Conservation (phyloP, 1,140 invertebrate species). For the Pseudachorutes palmiensis region DNA sequence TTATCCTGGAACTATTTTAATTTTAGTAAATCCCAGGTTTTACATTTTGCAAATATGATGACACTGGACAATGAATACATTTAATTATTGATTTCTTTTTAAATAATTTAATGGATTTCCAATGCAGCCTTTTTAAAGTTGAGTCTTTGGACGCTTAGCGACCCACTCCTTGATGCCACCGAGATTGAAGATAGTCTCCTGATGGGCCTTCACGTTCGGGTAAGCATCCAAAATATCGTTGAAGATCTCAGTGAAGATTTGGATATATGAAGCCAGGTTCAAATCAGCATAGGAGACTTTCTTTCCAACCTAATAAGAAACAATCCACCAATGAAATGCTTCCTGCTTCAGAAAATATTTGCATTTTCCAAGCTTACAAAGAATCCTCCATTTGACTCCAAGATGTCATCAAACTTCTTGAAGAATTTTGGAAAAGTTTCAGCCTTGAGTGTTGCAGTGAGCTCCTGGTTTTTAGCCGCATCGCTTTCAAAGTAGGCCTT, state of each 20-base stretch:
- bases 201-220: not conserved
- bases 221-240: conserved; percentile 24
- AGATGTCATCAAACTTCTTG: not conserved
- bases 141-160: not conserved
- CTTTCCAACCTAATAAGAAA: conserved; percentile 5
- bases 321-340: not conserved
- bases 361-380: not conserved
- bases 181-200: conserved; percentile 4
- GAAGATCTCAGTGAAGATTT: conserved; percentile 22
- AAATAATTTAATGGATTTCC: too few species aligned
- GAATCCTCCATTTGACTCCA: not conserved
- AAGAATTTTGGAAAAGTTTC: conserved; percentile 19
- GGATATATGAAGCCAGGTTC: conserved; percentile 11
- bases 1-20: too few species aligned
- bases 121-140: too few species aligned
- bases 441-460: not conserved
- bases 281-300: conserved; percentile 22
- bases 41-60: too few species aligned
- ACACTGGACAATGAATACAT: too few species aligned
- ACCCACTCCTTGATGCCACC: not conserved
- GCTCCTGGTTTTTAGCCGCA: conserved; percentile 13
- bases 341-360: not conserved
- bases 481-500: conserved; percentile 7
- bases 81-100: too few species aligned
- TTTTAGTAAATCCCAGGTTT: too few species aligned